These are phyloP conservation scores for Pogona vitticeps DNA, from an alignment of 2,113 vertebrate species.

Conservation along the genomic window DNA sequence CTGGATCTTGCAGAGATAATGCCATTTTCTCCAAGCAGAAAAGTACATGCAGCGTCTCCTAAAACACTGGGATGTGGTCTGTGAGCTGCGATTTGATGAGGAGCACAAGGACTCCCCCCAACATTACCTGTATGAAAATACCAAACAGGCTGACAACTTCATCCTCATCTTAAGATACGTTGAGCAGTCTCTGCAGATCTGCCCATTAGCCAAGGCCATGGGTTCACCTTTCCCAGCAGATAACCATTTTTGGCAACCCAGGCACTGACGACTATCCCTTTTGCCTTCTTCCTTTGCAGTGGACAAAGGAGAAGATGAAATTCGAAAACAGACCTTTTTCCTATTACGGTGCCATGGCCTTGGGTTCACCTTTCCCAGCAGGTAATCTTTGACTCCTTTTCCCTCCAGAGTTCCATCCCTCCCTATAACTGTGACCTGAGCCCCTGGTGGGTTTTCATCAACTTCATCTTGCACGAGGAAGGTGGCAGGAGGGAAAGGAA, in stretches of 20 bases:
- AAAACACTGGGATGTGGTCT: slow-evolving; percentile 89
- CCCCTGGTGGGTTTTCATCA: no score
- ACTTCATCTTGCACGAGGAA: background rate
- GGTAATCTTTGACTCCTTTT: slow-evolving; percentile 38
- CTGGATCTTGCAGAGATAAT: slow-evolving; percentile 82
- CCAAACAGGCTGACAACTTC: slow-evolving; percentile 89
- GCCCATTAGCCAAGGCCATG: no score
- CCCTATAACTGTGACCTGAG: no score
- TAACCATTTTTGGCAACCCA: no score
- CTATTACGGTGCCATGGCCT: slow-evolving; percentile 92
- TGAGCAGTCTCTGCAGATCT: no score
- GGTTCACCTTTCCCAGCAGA: no score
- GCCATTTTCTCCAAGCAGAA: slow-evolving; percentile 86
- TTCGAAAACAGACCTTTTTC: slow-evolving; percentile 96
- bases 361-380: slow-evolving; percentile 52
- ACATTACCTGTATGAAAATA: slow-evolving; percentile 89
- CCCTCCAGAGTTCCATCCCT: no score
- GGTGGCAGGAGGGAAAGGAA: background rate
- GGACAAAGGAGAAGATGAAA: slow-evolving; percentile 98
- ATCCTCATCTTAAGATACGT: slow-evolving; percentile 54
- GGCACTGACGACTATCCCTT: no score
- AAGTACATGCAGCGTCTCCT: slow-evolving; percentile 92
- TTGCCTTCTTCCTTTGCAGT: no score
- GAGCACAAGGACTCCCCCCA: slow-evolving; percentile 75
- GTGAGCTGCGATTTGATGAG: slow-evolving; percentile 91